Percentiles rank a stretch among this genome's conserved stretches.
phyloP scores from a whole-genome alignment of 2,888 invertebrate genomes.

The Agrotis ipsilon region DNA sequence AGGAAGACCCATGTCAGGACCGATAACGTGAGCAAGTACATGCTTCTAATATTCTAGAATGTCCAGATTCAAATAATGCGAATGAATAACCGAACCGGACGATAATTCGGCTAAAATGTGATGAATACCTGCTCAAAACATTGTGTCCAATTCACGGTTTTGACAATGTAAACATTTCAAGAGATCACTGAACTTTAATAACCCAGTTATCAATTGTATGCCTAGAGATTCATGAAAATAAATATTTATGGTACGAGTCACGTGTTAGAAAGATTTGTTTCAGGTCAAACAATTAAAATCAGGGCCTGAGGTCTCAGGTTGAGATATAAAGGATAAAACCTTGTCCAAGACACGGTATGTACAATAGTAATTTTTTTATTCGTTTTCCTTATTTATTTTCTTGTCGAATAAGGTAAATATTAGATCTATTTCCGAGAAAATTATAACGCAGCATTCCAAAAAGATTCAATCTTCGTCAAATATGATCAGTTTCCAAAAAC shows the following conservation, averaged over 20 bases:
- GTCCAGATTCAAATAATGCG: neutral
- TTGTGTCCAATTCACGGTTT: neutral
- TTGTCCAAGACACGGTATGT: neutral
- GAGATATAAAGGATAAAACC: constrained; percentile 25
- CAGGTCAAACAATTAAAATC: neutral
- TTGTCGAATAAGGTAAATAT: too few relatives aligned
- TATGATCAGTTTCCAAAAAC: neutral
- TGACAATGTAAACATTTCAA: neutral
- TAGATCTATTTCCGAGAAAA: too few relatives aligned
- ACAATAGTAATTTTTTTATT: neutral
- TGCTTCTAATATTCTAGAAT: neutral
- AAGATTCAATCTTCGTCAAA: too few relatives aligned
- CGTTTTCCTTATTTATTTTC: constrained; percentile 25
- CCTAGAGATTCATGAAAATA: neutral
- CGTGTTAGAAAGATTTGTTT: neutral
- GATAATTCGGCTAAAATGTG: neutral
- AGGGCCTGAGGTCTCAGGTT: neutral
- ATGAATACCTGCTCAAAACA: neutral
- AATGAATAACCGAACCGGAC: neutral
- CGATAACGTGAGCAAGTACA: neutral
- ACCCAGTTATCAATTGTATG: constrained; percentile 1
- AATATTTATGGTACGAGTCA: constrained; percentile 1
- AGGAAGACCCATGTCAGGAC: neutral
- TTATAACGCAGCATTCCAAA: too few relatives aligned
- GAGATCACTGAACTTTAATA: constrained; percentile 12